Percentiles rank a stretch among this genome's conserved stretches.
phyloP scores from a whole-genome alignment of 2,888 invertebrate genomes.

The Branchipolynoe longqiensis region DNA sequence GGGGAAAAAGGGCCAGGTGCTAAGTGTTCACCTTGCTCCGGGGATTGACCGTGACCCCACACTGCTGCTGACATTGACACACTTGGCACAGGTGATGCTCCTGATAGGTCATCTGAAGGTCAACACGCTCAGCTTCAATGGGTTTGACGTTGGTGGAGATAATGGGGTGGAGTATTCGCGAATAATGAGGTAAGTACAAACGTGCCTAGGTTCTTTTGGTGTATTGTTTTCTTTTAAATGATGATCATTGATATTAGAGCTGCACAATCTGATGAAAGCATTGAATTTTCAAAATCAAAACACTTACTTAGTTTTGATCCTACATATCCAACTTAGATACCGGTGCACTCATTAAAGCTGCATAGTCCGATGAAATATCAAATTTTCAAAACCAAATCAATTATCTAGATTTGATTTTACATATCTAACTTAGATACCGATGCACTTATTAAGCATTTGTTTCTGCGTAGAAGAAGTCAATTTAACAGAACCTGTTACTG shows the following conservation, averaged over 20 bases:
- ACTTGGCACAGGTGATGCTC: constrained; percentile 8
- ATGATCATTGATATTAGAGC: background rate
- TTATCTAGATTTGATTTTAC: too few species aligned
- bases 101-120: constrained; percentile 29
- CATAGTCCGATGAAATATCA: too few species aligned
- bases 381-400: too few species aligned
- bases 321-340: too few species aligned
- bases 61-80: constrained; percentile 7
- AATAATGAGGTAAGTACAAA: constrained; percentile 34
- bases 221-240: too few species aligned
- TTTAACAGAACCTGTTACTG: too few species aligned
- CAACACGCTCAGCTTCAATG: background rate
- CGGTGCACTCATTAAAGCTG: too few species aligned
- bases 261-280: background rate
- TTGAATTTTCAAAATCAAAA: background rate
- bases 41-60: constrained; percentile 45
- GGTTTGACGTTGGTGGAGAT: constrained; percentile 5
- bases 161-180: background rate
- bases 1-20: constrained; percentile 22
- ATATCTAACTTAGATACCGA: too few species aligned
- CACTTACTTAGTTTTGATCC: too few species aligned
- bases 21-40: constrained; percentile 15
- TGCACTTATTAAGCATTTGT: too few species aligned
- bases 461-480: too few species aligned
- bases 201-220: too few species aligned